phyloP scores from a whole-genome alignment of 2,797 vertebrate genomes.

The Gymnoscopelus microlampas region DNA sequence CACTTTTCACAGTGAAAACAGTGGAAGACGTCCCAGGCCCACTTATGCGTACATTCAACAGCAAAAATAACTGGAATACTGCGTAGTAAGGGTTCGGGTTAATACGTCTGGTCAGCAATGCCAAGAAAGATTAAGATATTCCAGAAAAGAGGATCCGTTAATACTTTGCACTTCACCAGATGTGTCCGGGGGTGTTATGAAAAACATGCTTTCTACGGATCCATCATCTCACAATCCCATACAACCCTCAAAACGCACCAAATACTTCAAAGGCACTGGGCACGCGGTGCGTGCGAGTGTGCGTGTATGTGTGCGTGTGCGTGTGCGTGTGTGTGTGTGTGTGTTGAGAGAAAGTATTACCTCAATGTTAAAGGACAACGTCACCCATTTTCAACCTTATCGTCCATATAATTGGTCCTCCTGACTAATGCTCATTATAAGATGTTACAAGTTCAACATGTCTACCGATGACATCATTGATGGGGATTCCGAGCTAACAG shows the following conservation, averaged over 20 bases:
- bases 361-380: background rate
- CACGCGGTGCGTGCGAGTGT: constrained; percentile 9
- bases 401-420: no score
- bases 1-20: constrained; percentile 52
- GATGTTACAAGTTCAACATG: no score
- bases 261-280: constrained; percentile 50
- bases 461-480: no score
- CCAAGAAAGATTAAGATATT: constrained; percentile 74
- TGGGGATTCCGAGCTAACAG: no score
- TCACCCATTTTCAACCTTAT: no score
- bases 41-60: constrained; percentile 56
- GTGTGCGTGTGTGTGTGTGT: background rate
- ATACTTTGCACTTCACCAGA: constrained; percentile 70
- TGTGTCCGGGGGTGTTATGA: constrained; percentile 60
- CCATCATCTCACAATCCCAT: constrained; percentile 51
- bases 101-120: constrained; percentile 51
- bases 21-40: constrained; percentile 59
- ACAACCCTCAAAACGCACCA: constrained; percentile 31
- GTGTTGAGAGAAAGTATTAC: constrained; percentile 18
- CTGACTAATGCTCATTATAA: no score
- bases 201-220: constrained; percentile 64
- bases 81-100: constrained; percentile 46
- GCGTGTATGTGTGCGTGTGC: no score
- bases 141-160: constrained; percentile 59
- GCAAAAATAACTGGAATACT: constrained; percentile 56